Percentiles rank a stretch among this genome's conserved stretches.
Evolutionary conservation across 2,113 vertebrate species (phyloP).

Genomic region (Pseudopodoces humilis): DNA sequence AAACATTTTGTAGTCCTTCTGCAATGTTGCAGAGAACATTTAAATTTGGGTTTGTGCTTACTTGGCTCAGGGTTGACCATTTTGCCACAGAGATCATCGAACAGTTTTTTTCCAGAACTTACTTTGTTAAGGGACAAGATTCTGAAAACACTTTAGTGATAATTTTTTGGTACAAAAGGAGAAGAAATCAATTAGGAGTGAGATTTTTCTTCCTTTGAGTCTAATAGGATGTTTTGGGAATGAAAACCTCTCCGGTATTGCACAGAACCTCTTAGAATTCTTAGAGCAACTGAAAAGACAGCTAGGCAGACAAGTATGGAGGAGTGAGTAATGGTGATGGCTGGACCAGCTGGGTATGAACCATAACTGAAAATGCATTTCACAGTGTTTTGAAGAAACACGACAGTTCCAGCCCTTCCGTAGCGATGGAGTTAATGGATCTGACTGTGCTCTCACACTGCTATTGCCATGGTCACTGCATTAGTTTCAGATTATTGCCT

Average conservation of each 20-base stretch:
- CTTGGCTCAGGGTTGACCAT: not conserved
- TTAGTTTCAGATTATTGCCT: constrained; percentile 13
- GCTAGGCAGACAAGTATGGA: not conserved
- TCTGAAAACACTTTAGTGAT: not conserved
- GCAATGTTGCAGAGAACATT: not conserved
- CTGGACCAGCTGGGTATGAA: not conserved
- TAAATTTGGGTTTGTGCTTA: not conserved
- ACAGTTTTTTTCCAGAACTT: not conserved
- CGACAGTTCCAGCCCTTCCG: not conserved
- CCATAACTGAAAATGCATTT: not conserved
- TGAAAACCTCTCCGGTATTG: not conserved
- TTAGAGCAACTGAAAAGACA: not conserved
- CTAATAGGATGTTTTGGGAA: not conserved
- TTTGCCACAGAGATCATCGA: not conserved
- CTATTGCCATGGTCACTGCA: not conserved
- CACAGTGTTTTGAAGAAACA: not conserved
- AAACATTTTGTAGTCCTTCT: not conserved
- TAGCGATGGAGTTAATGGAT: not conserved
- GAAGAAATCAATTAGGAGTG: not conserved
- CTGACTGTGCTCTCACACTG: not conserved
- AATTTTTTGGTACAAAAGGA: not conserved
- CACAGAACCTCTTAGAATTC: not conserved
- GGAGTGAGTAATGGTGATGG: not conserved
- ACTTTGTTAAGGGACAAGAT: not conserved
- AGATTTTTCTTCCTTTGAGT: not conserved